A percentile compares a stretch with the other conserved stretches of the same genome.
Evolutionary conservation across 2,888 invertebrate species (phyloP).

Genomic region (Caenorhabditis macrosperma): DNA sequence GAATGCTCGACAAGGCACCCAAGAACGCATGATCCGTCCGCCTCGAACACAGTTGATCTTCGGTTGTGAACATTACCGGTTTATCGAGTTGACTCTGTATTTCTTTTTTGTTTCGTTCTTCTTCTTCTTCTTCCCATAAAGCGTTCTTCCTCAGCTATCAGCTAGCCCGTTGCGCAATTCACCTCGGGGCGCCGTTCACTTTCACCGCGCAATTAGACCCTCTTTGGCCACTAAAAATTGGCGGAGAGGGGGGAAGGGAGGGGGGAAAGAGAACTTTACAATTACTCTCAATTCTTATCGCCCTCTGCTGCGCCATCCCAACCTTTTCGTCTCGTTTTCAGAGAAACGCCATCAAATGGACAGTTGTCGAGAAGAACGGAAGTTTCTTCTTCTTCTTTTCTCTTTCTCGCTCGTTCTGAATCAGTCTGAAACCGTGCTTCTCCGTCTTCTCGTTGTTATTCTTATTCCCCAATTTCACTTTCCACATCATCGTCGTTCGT

Average conservation of each 20-base stretch:
- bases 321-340: slow-evolving; percentile 30
- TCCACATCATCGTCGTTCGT: slow-evolving; percentile 22
- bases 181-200: slow-evolving; percentile 31
- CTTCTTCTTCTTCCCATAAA: slow-evolving; percentile 28
- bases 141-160: slow-evolving; percentile 45
- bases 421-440: slow-evolving; percentile 23
- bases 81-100: slow-evolving; percentile 5
- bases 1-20: slow-evolving; percentile 36
- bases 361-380: slow-evolving; percentile 3
- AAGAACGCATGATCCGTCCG: not conserved
- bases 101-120: slow-evolving; percentile 1
- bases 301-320: slow-evolving; percentile 1
- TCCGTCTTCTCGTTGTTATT: slow-evolving; percentile 29
- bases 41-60: slow-evolving; percentile 16
- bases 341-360: slow-evolving; percentile 22
- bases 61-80: slow-evolving; percentile 34
- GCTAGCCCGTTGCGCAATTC: slow-evolving; percentile 49
- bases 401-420: not conserved
- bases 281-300: slow-evolving; percentile 58
- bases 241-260: too few relatives aligned
- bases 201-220: slow-evolving; percentile 49
- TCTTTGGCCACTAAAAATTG: slow-evolving; percentile 47
- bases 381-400: slow-evolving; percentile 1
- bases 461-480: slow-evolving; percentile 43
- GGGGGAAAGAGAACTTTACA: slow-evolving; percentile 56